A percentile compares a stretch with the other conserved stretches of the same genome.
Conservation (phyloP, 2,797 vertebrate genomes). For the Synanceia verrucosa region DNA sequence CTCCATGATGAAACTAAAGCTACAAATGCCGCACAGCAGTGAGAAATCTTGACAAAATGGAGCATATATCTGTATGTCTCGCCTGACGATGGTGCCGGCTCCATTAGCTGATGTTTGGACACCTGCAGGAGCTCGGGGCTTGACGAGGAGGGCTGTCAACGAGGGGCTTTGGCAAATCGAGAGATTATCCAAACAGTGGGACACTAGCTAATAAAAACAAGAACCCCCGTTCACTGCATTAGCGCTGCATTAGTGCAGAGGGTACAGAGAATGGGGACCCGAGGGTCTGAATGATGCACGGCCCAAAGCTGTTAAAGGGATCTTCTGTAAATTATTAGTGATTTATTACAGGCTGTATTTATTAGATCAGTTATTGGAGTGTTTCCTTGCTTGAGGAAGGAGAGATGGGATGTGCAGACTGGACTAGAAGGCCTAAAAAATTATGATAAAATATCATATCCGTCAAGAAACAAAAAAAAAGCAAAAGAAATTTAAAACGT, state of each 20-base stretch:
- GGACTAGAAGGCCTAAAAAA: background rate
- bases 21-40: conserved; percentile 30
- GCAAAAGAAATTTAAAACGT: background rate
- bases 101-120: conserved; percentile 86
- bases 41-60: conserved; percentile 52
- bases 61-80: conserved; percentile 36
- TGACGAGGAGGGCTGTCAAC: conserved; percentile 77
- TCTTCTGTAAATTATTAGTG: conserved; percentile 80
- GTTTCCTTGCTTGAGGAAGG: conserved; percentile 47
- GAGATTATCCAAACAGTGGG: conserved; percentile 86
- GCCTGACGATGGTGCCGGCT: conserved; percentile 62
- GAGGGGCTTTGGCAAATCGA: conserved; percentile 80
- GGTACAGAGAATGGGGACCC: conserved; percentile 48
- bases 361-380: conserved; percentile 56
- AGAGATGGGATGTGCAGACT: background rate
- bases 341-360: conserved; percentile 71
- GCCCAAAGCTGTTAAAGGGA: conserved; percentile 76
- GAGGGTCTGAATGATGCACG: conserved; percentile 72
- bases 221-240: conserved; percentile 80
- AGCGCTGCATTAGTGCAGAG: conserved; percentile 78
- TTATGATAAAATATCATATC: background rate
- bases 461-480: too few relatives aligned
- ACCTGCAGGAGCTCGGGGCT: conserved; percentile 77
- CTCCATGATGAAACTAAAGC: conserved; percentile 30
- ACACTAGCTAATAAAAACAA: conserved; percentile 84